A percentile compares a stretch with the other conserved stretches of the same genome.
These are phyloP conservation scores for Cotesia vestalis DNA, from an alignment of 1,140 invertebrate species.

Conservation along the genomic window DNA sequence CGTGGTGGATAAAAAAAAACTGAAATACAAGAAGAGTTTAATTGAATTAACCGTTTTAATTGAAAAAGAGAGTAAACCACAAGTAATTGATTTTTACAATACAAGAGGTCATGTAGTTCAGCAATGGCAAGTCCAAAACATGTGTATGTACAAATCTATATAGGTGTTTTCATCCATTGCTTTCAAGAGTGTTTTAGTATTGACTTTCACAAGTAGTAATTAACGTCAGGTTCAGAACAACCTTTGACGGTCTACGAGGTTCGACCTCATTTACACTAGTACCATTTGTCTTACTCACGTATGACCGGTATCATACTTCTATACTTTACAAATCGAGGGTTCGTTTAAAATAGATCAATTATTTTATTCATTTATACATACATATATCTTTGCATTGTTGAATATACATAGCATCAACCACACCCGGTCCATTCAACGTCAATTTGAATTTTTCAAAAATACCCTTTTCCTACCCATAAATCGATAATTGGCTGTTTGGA, in stretches of 20 bases:
- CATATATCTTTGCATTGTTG: no score
- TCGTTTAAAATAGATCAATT: no score
- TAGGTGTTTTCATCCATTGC: not conserved
- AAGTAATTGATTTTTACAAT: conserved; percentile 5
- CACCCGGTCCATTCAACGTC: no score
- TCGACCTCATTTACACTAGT: conserved; percentile 8
- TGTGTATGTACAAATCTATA: not conserved
- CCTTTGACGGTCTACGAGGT: not conserved
- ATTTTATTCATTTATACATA: no score
- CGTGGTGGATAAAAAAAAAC: not conserved
- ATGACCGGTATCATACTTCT: not conserved
- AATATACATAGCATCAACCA: no score
- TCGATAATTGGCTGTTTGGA: no score
- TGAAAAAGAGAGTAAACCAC: conserved; percentile 2
- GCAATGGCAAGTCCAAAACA: not conserved
- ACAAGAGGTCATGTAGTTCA: not conserved
- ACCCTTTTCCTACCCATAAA: no score
- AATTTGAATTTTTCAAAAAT: no score
- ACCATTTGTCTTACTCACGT: not conserved
- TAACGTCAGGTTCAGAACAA: not conserved
- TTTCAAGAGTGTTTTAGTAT: conserved; percentile 13
- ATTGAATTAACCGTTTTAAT: no score
- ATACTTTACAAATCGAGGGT: not conserved
- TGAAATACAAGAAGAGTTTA: not conserved
- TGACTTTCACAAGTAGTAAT: conserved; percentile 13